Evolutionary conservation across 2,113 vertebrate species (phyloP).

Genomic region (Syngnathus typhle): DNA sequence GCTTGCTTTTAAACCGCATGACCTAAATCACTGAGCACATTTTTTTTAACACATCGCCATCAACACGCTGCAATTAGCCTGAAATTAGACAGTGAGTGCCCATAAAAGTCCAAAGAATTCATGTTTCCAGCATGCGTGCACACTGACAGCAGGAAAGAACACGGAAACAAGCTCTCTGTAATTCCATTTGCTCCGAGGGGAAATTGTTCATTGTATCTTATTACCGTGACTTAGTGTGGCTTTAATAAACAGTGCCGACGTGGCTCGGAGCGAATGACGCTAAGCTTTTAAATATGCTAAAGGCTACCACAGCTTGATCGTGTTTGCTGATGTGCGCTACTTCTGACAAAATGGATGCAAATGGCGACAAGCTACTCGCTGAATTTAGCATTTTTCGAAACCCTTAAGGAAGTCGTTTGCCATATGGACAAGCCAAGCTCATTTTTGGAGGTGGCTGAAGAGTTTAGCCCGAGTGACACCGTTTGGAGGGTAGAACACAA

Average conservation of each 20-base stretch:
- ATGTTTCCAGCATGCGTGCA: conserved; percentile 34
- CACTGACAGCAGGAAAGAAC: conserved; percentile 11
- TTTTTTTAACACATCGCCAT: not conserved
- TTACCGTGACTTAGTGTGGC: conserved; percentile 56
- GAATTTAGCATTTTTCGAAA: no score
- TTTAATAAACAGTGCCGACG: not conserved
- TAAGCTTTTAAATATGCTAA: not conserved
- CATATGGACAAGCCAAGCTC: no score
- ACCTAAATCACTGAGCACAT: not conserved
- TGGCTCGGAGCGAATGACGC: not conserved
- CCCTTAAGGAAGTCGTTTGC: no score
- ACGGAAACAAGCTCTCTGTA: conserved; percentile 47
- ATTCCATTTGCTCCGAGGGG: conserved; percentile 43
- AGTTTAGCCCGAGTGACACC: conserved; percentile 1
- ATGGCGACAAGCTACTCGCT: no score
- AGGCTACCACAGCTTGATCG: not conserved
- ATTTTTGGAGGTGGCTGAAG: not conserved
- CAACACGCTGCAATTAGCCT: conserved; percentile 5
- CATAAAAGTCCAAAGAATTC: conserved; percentile 18
- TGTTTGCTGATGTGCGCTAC: no score
- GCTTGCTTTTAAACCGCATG: not conserved
- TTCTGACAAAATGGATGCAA: no score
- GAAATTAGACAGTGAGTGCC: conserved; percentile 10
- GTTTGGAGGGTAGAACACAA: conserved; percentile 30
- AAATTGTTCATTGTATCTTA: conserved; percentile 53